Evolutionary conservation across 2,113 vertebrate species (phyloP), one percentile per base, ranked within the genome.

Genomic region (Uropsilus gracilis): DNA sequence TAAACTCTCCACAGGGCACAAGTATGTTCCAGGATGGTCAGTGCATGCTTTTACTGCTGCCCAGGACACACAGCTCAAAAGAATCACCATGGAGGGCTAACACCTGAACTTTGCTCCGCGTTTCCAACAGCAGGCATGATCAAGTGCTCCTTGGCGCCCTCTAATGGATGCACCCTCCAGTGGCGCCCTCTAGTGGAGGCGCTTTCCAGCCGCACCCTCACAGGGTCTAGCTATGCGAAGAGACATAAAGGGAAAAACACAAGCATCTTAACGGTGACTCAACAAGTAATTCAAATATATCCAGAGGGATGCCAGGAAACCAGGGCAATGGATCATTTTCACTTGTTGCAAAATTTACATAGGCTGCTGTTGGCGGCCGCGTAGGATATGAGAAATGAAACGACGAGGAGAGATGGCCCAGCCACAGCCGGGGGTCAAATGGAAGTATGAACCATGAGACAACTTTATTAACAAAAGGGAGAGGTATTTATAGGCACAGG

Each of bases 231-330:
- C 30, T 26, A 63, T 8, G 48, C 32, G 68, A 42, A 3, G 16
- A 3, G 37, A 3, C 32, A 30, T 0, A 2, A 8, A 5, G 0
- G 16, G 10, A 1, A 32, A 46, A 24, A 28, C 1, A 3, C 18
- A 11, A 30, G 24, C 37, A 39, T 16, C 18, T 39, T 3, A 28
- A 8, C 0, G 66, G 69, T 6, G 28, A 66, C n/a, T 89, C 55
- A 55, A 22, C 1, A 34, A 61, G 30, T 9, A 44, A 8, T 59
- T 91, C 16, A 26, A 28, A 42, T 46, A 5, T 16, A 26, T 0
- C 2, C 30, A 30, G 16, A 46, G 61, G 18, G 18, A n/a, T 3
- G 28, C 6, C 16, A 3, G 4, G 6, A 76, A 26, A 18, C n/a
- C 37, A 57, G 22, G 37, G 44, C n/a, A 68, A 20, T 3, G 1